A percentile compares a stretch with the other conserved stretches of the same genome.
These are phyloP conservation scores for Athene noctua DNA, from an alignment of 2,113 vertebrate genomes.

Conservation along the genomic window DNA sequence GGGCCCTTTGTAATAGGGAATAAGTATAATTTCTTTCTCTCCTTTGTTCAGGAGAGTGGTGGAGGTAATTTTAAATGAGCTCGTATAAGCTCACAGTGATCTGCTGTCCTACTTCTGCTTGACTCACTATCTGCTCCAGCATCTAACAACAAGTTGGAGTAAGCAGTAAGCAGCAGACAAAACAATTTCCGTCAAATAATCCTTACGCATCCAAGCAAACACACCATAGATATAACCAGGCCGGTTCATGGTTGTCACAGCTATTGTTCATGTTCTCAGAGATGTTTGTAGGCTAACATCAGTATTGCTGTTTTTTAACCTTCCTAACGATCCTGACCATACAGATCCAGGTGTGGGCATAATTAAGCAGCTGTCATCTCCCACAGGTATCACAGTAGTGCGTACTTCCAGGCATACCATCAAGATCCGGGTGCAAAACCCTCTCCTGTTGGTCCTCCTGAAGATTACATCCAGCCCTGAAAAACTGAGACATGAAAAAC, in stretches of 20 bases:
- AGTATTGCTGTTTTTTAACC: neutral
- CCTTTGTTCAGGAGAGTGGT: neutral
- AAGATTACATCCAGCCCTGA: neutral
- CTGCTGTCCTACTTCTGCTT: neutral
- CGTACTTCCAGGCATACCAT: neutral
- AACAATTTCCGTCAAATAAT: neutral
- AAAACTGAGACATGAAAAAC: neutral
- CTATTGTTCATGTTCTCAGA: neutral
- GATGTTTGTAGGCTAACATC: neutral
- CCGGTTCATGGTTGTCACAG: neutral
- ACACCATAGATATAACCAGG: neutral
- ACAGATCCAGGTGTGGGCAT: neutral
- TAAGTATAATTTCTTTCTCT: neutral
- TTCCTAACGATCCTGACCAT: neutral
- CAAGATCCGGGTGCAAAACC: neutral
- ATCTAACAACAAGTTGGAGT: neutral
- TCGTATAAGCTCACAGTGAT: neutral
- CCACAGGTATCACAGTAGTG: neutral
- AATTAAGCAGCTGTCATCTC: neutral
- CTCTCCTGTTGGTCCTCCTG: rapidly evolving
- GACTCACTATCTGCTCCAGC: neutral
- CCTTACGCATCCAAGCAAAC: neutral
- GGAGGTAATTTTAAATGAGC: neutral
- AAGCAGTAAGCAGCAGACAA: neutral
- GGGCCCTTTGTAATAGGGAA: neutral